These are phyloP conservation scores for Sardina pilchardus DNA, from an alignment of 2,113 vertebrate genomes.

Conservation along the genomic window DNA sequence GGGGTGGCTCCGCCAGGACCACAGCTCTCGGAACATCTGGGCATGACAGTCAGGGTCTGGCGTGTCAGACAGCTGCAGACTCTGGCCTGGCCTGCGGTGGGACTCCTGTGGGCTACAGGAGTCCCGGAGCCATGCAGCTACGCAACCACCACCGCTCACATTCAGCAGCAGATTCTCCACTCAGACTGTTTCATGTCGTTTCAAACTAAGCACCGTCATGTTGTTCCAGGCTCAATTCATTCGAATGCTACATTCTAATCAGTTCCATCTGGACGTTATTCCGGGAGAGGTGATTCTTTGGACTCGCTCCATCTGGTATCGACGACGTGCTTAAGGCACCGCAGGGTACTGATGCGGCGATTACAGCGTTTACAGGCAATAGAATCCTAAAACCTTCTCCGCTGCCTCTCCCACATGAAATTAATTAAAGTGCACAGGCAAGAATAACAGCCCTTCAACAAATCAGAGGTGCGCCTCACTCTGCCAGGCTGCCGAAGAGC, in stretches of 20 bases:
- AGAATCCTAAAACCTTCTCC: background rate
- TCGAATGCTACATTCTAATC: background rate
- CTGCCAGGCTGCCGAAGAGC: background rate
- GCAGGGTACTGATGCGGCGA: background rate
- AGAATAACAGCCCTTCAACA: background rate
- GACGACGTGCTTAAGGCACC: background rate
- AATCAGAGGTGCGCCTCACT: background rate
- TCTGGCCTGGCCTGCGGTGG: background rate
- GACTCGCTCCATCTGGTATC: background rate
- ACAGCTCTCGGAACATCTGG: background rate
- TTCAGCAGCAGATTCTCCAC: background rate
- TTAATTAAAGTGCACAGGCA: background rate
- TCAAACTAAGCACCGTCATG: background rate
- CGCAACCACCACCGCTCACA: background rate
- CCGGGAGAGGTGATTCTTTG: background rate
- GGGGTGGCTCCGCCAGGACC: background rate
- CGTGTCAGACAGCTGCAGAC: background rate
- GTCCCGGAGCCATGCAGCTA: background rate
- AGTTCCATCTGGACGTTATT: background rate
- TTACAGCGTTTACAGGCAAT: background rate
- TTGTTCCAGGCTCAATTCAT: background rate
- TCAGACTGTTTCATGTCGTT: background rate
- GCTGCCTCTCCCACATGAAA: background rate
- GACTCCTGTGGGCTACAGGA: background rate
- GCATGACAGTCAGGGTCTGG: background rate